Evolutionary conservation across 2,113 vertebrate species (phyloP), one percentile per base, ranked within the genome.

Genomic region (Myrmecophaga tridactyla): DNA sequence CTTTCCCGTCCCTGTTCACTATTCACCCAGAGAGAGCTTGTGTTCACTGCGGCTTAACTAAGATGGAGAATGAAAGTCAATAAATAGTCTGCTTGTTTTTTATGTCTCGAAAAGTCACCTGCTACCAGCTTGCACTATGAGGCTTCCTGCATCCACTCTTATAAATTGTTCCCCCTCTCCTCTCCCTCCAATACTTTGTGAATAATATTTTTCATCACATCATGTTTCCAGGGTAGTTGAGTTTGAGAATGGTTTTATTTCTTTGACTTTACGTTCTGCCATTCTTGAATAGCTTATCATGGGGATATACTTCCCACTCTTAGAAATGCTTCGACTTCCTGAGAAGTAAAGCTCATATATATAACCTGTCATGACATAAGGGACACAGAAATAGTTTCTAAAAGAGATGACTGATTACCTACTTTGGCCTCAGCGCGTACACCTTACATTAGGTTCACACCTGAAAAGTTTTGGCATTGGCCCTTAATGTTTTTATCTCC

Each of bases 351-450:
- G 67, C n/a, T n/a, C n/a, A n/a, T 8, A 56, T 15, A 46, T 36
- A 41, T 63, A 90, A 95, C 65, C 41, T 88, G 39, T 85, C 56
- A 92, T 90, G 88, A 85, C 53, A 82, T 84, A 39, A 94, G 92
- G 69, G 77, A n/a, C 90, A 88, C 53, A 80, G 85, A 95, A 78
- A 94, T 65, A 88, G 69, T 80, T 92, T 65, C 90, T 92, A 81
- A 90, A 93, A 87, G 41, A 85, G n/a, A 58, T 94, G 75, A 92
- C 20, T 81, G 63, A 92, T 93, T 81, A 73, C 43, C 31, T 63
- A 69, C 67, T 67, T 58, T 72, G 21, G 86, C 36, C 65, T 95
- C 81, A 88, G 83, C 60, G 12, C 70, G 92, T 78, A 72, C 7
- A 73, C 90, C 81, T 76, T 80, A 29, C 39, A 34, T 69, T n/a